Conservation (phyloP, 2,797 vertebrate species). For the Hypotaenidia philippensis region DNA sequence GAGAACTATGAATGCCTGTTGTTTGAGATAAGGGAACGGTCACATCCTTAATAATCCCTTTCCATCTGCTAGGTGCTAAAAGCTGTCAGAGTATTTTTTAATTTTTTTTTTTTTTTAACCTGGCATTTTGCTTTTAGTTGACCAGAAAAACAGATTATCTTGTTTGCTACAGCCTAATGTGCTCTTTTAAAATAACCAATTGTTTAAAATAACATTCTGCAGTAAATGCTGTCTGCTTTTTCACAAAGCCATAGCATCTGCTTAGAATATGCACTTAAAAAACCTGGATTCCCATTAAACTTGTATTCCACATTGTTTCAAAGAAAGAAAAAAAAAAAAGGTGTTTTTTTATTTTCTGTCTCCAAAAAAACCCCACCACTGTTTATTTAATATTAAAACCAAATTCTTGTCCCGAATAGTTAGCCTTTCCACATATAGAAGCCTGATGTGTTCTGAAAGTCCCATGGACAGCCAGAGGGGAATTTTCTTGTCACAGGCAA, state of each 20-base stretch:
- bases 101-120: background rate
- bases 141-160: background rate
- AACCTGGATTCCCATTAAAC: background rate
- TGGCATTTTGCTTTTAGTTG: background rate
- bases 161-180: background rate
- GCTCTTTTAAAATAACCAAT: background rate
- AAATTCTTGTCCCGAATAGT: background rate
- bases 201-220: background rate
- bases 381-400: background rate
- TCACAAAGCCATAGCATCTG: background rate
- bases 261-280: background rate
- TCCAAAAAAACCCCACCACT: background rate
- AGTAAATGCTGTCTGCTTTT: background rate
- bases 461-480: background rate
- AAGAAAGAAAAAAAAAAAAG: background rate
- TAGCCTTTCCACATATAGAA: background rate
- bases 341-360: background rate
- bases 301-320: background rate
- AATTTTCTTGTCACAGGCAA: conserved; percentile 25
- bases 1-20: background rate
- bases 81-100: background rate
- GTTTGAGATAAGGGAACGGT: background rate
- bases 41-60: background rate
- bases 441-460: background rate
- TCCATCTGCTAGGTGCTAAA: background rate